Percentiles rank a stretch among this genome's conserved stretches.
These are phyloP conservation scores for Blastomussa wellsi DNA, from an alignment of 92 coral and sea anemone genomes.

Conservation along the genomic window DNA sequence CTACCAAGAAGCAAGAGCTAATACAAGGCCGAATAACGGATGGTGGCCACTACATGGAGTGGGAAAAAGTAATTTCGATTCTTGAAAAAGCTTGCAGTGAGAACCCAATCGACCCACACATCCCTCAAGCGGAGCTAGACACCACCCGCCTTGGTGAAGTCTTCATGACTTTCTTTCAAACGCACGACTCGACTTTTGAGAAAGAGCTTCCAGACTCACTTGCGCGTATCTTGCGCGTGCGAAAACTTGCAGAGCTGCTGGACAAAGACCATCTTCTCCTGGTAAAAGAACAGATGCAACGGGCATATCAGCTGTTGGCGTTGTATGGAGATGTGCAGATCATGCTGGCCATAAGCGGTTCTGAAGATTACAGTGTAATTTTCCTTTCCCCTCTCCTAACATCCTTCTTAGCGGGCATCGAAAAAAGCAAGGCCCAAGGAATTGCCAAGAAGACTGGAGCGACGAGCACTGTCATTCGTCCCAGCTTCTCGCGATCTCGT, in stretches of 20 bases:
- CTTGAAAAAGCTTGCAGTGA: neutral
- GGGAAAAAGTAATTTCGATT: constrained; percentile 45
- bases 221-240: constrained; percentile 51
- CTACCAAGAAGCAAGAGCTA: neutral
- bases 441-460: constrained; percentile 84
- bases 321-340: constrained; percentile 71
- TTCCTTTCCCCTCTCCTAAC: constrained; percentile 73
- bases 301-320: constrained; percentile 84
- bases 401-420: constrained; percentile 72
- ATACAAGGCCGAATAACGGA: neutral
- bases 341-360: constrained; percentile 72
- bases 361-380: constrained; percentile 76
- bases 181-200: constrained; percentile 45
- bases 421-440: constrained; percentile 70
- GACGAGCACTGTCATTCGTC: constrained; percentile 71
- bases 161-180: constrained; percentile 67
- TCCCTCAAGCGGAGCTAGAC: constrained; percentile 26
- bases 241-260: constrained; percentile 61
- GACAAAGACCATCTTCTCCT: constrained; percentile 61
- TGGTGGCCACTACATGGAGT: constrained; percentile 25
- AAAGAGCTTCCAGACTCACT: constrained; percentile 61
- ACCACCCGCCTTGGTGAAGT: constrained; percentile 64
- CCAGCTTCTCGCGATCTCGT: constrained; percentile 61
- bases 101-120: neutral
- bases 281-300: constrained; percentile 91